Percentiles rank a stretch among this genome's conserved stretches.
Evolutionary conservation across 2,888 invertebrate species (phyloP).

Genomic region (Ecliptopera silaceata): DNA sequence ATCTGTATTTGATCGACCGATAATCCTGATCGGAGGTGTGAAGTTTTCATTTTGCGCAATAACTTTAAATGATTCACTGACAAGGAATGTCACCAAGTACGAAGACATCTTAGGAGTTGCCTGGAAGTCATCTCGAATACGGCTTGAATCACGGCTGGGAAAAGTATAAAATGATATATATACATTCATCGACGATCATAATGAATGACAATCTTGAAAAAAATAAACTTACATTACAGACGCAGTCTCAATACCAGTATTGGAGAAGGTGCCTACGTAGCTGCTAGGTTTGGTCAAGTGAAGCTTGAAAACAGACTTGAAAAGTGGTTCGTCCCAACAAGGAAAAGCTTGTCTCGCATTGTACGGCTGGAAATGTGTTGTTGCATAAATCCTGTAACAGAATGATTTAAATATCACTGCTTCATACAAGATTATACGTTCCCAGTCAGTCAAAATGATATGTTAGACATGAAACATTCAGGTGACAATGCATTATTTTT

Average conservation of each 20-base stretch:
- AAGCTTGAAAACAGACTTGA: slow-evolving; percentile 89
- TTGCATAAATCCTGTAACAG: slow-evolving; percentile 68
- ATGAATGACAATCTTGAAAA: background rate
- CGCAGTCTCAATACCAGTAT: slow-evolving; percentile 77
- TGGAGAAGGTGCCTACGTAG: slow-evolving; percentile 81
- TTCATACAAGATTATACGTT: background rate
- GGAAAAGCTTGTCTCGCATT: slow-evolving; percentile 93
- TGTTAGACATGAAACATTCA: no score
- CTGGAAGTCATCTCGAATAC: slow-evolving; percentile 65
- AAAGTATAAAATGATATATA: background rate
- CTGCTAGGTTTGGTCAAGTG: slow-evolving; percentile 82
- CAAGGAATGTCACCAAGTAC: slow-evolving; percentile 92
- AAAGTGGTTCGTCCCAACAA: slow-evolving; percentile 93
- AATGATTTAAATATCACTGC: slow-evolving; percentile 12
- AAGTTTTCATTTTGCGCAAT: slow-evolving; percentile 63
- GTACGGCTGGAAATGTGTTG: slow-evolving; percentile 91
- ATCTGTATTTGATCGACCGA: slow-evolving; percentile 69
- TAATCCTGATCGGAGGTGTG: slow-evolving; percentile 66
- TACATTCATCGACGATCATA: background rate
- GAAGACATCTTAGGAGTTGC: slow-evolving; percentile 89
- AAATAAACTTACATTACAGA: slow-evolving; percentile 7
- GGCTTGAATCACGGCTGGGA: slow-evolving; percentile 49
- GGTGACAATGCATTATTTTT: no score
- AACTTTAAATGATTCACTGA: slow-evolving; percentile 77
- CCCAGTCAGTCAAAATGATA: no score